Evolutionary conservation across 2,113 vertebrate genomes (phyloP), one percentile per base, ranked within the genome.

Genomic region (Oryzias curvinotus): DNA sequence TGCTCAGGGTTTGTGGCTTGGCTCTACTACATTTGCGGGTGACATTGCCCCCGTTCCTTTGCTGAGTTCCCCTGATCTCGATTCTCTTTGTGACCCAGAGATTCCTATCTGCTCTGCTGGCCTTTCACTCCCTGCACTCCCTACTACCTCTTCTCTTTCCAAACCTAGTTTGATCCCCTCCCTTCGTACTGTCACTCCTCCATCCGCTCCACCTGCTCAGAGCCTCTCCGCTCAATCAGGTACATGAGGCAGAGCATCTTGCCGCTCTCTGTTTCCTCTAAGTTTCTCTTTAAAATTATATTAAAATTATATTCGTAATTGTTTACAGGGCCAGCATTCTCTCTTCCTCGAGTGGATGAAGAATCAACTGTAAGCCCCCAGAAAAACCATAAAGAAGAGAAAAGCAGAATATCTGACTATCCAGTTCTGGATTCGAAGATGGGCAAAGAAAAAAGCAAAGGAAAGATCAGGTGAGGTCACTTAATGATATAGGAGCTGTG

Each of bases 31-130:
- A 8, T 7, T 19, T 46, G 55, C 16, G 7, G 62, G 61, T 0
- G 80, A 88, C 51, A 48, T 88, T 44, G 3, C 67, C 23, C 71
- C 87, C 0, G 65, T 92, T 48, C 92, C 91, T 30, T 75, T 92
- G 57, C 71, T 89, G 57, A 85, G 68, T 54, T 88, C 82, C 28
- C 91, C 92, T n/a, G 91, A 92, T 68, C 91, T 92, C 0, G 92
- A 93, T 51, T 84, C 92, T 26, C 84, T 92, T 48, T 92, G 91
- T 58, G 88, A 92, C 64, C 87, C 88, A 0, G 71, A 25, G 5
- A 53, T 52, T 25, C 78, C 85, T 3, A 13, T 56, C 1, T 73
- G 71, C 10, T 60, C 67, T 19, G 45, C 71, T 57, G 52, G 79
- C 25, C 61, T 79, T 2, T 67, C 71, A 1, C 55, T 6, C 44